These are phyloP conservation scores for Stegodyphus dumicola DNA, from an alignment of 1,140 invertebrate genomes.

Conservation along the genomic window DNA sequence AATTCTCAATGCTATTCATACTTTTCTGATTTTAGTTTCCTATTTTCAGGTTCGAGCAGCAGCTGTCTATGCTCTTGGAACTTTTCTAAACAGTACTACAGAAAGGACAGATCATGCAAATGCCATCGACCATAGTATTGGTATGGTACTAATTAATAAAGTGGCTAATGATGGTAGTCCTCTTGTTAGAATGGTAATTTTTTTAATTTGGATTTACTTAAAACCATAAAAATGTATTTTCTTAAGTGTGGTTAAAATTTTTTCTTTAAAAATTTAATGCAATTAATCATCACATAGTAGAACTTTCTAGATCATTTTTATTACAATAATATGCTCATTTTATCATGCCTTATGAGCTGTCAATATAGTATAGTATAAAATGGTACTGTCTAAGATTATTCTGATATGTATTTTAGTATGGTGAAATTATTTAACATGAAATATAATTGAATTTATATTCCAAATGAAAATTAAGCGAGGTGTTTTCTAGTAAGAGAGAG, in stretches of 20 bases:
- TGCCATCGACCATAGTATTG: conserved; percentile 91
- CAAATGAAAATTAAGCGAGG: too few species aligned
- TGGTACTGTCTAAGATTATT: too few species aligned
- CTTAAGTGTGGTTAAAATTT: neutral
- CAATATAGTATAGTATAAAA: too few species aligned
- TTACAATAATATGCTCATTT: too few species aligned
- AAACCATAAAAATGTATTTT: neutral
- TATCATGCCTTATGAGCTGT: too few species aligned
- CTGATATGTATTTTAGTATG: too few species aligned
- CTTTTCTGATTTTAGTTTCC: neutral
- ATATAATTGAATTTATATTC: too few species aligned
- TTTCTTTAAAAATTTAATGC: neutral
- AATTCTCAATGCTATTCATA: too few species aligned
- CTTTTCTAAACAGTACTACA: conserved; percentile 85
- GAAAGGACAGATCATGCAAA: conserved; percentile 92
- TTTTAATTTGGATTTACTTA: neutral
- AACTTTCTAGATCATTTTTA: too few species aligned
- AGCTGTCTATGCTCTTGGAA: conserved; percentile 91
- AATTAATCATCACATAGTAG: too few species aligned
- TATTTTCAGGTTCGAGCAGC: conserved; percentile 82
- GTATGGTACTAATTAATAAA: conserved; percentile 83
- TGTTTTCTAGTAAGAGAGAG: too few species aligned
- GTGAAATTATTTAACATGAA: too few species aligned
- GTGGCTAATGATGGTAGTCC: conserved; percentile 86
- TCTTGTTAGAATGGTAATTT: conserved; percentile 84